These are phyloP conservation scores for Drosophila colorata DNA, from an alignment of 2,888 invertebrate species.

Conservation along the genomic window DNA sequence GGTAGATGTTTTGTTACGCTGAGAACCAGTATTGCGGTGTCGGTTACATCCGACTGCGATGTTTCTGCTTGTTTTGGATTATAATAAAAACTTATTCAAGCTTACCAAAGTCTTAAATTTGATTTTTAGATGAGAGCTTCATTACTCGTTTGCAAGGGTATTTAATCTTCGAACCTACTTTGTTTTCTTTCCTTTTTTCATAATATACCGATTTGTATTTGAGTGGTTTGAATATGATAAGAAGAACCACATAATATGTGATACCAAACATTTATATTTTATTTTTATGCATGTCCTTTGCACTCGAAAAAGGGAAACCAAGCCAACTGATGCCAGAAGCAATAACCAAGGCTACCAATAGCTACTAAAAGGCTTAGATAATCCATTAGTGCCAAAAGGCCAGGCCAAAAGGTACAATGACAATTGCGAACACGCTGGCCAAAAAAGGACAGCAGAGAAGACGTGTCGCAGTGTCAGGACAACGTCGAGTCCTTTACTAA, in stretches of 20 bases:
- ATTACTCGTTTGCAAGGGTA: too few relatives aligned
- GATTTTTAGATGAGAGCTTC: too few relatives aligned
- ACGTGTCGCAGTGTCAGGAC: constrained; percentile 37
- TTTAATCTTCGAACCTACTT: too few relatives aligned
- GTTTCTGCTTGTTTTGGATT: too few relatives aligned
- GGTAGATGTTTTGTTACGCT: too few relatives aligned
- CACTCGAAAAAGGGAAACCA: constrained; percentile 4
- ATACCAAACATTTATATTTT: constrained; percentile 22
- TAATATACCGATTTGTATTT: too few relatives aligned
- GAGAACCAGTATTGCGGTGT: too few relatives aligned
- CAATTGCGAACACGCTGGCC: constrained; percentile 10
- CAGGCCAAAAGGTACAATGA: constrained; percentile 60
- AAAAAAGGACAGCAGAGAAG: constrained; percentile 14
- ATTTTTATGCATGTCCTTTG: constrained; percentile 22
- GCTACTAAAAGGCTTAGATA: constrained; percentile 81
- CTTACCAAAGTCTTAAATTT: too few relatives aligned
- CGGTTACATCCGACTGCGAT: too few relatives aligned
- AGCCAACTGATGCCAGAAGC: constrained; percentile 30
- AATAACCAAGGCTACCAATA: constrained; percentile 64
- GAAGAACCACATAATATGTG: constrained; percentile 20
- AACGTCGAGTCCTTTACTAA: constrained; percentile 31
- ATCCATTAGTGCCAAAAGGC: constrained; percentile 75
- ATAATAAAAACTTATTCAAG: too few relatives aligned
- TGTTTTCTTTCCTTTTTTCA: too few relatives aligned
- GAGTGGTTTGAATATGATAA: constrained; percentile 10